Conservation (phyloP, 2,113 vertebrate genomes). For the Puffinus mauretanicus region DNA sequence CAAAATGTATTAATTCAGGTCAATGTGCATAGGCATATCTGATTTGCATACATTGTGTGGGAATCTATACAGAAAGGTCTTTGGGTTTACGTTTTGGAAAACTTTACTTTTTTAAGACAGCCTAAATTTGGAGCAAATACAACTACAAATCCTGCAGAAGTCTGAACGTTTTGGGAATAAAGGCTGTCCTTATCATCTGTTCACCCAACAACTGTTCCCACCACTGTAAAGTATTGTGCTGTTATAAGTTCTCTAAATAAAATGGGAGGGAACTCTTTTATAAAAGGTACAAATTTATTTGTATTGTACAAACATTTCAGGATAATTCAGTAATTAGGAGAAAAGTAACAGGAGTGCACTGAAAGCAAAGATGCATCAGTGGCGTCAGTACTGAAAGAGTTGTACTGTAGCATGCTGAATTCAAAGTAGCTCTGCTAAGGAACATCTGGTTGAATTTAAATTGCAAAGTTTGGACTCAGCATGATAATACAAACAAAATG, state of each 20-base stretch:
- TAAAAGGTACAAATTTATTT: neutral
- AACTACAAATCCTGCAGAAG: neutral
- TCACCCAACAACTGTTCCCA: neutral
- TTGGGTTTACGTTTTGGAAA: neutral
- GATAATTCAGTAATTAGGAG: neutral
- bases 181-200: neutral
- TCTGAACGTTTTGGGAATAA: neutral
- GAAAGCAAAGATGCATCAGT: neutral
- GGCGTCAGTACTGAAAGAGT: neutral
- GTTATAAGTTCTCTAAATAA: neutral
- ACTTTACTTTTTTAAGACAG: neutral
- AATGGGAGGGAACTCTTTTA: neutral
- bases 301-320: neutral
- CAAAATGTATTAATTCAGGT: neutral
- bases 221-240: neutral
- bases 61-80: neutral
- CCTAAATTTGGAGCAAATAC: neutral
- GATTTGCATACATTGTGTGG: neutral
- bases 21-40: neutral
- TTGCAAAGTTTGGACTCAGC: neutral
- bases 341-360: neutral
- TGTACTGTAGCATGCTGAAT: neutral
- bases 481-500: neutral
- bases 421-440: neutral
- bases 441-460: slow-evolving; percentile 36